These are phyloP conservation scores for Varanus komodoensis DNA, from an alignment of 2,113 vertebrate genomes.

Conservation along the genomic window DNA sequence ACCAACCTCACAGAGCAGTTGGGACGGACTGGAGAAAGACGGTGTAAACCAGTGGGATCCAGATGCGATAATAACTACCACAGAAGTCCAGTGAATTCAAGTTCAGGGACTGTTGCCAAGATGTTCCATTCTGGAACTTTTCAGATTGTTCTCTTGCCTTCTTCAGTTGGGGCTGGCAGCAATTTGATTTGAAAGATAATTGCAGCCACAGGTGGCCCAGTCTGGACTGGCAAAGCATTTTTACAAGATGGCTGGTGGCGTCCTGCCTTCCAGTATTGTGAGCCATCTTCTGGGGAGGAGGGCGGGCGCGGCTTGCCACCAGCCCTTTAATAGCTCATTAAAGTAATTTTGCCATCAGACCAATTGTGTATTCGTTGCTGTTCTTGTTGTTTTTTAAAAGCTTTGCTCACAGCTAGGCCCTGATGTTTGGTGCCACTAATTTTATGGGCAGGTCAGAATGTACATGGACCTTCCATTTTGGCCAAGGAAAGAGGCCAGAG, in stretches of 20 bases:
- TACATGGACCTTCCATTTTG: no score
- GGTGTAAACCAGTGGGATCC: no score
- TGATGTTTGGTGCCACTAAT: no score
- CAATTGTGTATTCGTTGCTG: not conserved
- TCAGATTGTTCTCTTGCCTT: not conserved
- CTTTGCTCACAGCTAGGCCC: no score
- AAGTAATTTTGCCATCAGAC: not conserved
- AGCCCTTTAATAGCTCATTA: not conserved
- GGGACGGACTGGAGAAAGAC: no score
- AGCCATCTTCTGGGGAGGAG: not conserved
- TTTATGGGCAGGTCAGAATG: no score
- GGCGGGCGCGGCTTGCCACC: no score
- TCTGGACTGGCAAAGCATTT: not conserved
- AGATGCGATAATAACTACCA: no score
- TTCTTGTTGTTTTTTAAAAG: no score
- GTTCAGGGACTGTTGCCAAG: not conserved
- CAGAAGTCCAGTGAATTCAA: no score
- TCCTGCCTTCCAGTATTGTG: not conserved
- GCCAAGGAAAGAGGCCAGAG: no score
- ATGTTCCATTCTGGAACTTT: not conserved
- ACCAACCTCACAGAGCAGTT: no score
- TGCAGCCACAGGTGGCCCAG: not conserved
- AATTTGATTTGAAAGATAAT: not conserved
- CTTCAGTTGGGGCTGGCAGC: not conserved
- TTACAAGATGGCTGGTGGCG: not conserved